Percentiles rank a stretch among this genome's conserved stretches.
phyloP scores from a whole-genome alignment of 2,113 vertebrate species.

The Strix aluco region DNA sequence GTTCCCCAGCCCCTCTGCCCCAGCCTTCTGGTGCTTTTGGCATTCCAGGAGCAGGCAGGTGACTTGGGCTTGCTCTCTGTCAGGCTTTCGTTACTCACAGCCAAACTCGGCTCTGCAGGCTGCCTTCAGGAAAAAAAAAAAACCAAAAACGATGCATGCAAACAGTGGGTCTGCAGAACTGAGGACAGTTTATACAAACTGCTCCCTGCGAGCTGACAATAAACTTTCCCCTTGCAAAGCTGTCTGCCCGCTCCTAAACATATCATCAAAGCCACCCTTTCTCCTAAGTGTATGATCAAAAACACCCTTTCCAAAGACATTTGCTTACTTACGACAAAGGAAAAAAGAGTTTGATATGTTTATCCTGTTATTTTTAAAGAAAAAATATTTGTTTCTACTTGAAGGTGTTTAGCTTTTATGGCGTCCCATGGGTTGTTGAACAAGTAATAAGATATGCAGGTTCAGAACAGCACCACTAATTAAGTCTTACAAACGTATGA shows the following conservation, averaged over 20 bases:
- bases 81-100: neutral
- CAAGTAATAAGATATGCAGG: neutral
- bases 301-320: neutral
- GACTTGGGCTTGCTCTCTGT: neutral
- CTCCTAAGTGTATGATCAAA: neutral
- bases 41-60: neutral
- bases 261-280: neutral
- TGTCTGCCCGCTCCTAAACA: neutral
- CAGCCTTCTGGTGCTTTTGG: neutral
- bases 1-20: neutral
- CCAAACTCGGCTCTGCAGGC: neutral
- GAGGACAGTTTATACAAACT: neutral
- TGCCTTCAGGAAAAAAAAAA: neutral
- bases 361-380: neutral
- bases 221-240: neutral
- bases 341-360: neutral
- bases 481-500: neutral
- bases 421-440: neutral
- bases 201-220: neutral
- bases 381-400: neutral
- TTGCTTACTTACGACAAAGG: neutral
- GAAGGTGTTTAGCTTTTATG: neutral
- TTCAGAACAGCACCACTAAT: neutral
- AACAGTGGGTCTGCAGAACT: neutral
- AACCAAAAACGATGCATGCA: accelerated